Evolutionary conservation across 2,888 invertebrate species (phyloP).

Genomic region (Nephrotoma flavescens): DNA sequence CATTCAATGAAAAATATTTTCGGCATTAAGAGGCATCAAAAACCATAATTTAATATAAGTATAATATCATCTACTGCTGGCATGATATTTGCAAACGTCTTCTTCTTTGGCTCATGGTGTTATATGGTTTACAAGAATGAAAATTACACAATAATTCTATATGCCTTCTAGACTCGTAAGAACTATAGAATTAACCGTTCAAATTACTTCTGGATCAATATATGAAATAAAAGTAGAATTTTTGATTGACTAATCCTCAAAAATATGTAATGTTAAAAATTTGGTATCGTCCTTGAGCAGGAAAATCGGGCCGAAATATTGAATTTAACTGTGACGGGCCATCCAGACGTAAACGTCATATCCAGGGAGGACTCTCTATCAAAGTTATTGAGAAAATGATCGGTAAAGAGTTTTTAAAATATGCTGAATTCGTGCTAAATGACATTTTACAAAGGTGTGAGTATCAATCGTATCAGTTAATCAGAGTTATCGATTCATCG

Average conservation of each 20-base stretch:
- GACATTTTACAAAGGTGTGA: background rate
- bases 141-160: background rate
- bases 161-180: conserved; percentile 20
- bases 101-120: background rate
- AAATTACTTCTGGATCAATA: conserved; percentile 39
- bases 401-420: background rate
- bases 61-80: background rate
- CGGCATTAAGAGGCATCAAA: too few species aligned
- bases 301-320: conserved; percentile 25
- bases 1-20: background rate
- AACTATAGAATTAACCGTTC: conserved; percentile 33
- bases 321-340: conserved; percentile 27
- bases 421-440: background rate
- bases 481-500: background rate
- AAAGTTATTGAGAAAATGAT: background rate
- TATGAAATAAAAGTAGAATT: conserved; percentile 43
- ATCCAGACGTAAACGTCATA: background rate
- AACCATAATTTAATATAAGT: too few species aligned
- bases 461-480: background rate
- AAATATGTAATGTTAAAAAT: conserved; percentile 28
- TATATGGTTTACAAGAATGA: background rate
- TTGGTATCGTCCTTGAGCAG: conserved; percentile 43
- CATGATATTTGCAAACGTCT: background rate
- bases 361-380: background rate
- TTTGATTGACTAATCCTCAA: conserved; percentile 29